Evolutionary conservation across 2,113 vertebrate species (phyloP).

Genomic region (Clarias magur): DNA sequence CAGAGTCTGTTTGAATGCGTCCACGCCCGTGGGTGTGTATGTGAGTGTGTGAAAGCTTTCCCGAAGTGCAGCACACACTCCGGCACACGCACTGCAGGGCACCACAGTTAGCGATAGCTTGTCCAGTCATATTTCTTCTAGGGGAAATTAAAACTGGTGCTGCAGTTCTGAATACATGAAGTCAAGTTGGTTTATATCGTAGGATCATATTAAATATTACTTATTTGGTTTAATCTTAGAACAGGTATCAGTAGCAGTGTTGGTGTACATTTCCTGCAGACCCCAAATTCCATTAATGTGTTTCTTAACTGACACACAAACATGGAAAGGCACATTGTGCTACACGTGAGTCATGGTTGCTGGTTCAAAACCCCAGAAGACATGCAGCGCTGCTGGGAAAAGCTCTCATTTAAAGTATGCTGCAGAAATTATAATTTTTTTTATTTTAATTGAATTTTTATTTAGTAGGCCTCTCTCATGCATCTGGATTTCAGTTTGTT

Average conservation of each 20-base stretch:
- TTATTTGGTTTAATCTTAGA: not conserved
- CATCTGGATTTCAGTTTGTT: not conserved
- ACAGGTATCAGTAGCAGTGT: not conserved
- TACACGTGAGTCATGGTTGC: not conserved
- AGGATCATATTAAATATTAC: not conserved
- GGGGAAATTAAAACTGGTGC: not conserved
- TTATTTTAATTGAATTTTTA: not conserved
- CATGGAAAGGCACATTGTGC: not conserved
- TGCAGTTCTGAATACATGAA: not conserved
- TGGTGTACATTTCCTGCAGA: not conserved
- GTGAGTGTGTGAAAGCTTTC: constrained; percentile 9
- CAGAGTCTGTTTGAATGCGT: not conserved
- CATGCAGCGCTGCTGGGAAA: not conserved
- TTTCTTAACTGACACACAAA: not conserved
- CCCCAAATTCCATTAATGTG: no score
- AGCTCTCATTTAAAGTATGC: not conserved
- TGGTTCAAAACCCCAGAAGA: not conserved
- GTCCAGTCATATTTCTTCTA: not conserved
- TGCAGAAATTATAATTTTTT: no score
- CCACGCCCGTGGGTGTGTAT: not conserved
- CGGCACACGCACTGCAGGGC: not conserved
- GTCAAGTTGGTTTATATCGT: not conserved
- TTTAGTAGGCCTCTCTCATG: not conserved
- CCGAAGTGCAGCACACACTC: not conserved
- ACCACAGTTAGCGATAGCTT: not conserved